Evolutionary conservation across 2,888 invertebrate genomes (phyloP).

Genomic region (Zhengitettix transpicula): DNA sequence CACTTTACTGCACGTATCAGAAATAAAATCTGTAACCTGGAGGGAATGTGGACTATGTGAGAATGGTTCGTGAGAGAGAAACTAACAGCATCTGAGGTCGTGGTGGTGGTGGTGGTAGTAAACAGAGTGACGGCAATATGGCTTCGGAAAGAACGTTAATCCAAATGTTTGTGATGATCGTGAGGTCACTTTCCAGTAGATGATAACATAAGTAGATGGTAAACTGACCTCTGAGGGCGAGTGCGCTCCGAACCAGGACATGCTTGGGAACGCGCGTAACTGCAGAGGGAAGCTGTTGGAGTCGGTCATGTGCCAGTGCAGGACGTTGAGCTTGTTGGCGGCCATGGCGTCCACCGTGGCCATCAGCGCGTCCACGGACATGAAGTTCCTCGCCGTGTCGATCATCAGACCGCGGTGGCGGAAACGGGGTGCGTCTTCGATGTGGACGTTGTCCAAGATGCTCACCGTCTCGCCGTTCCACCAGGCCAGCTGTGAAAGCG

Average conservation of each 20-base stretch:
- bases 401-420: conserved; percentile 32
- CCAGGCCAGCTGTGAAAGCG: conserved; percentile 31
- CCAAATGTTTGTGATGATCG: too few relatives aligned
- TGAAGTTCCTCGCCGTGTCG: conserved; percentile 40
- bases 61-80: too few relatives aligned
- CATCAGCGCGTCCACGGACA: conserved; percentile 24
- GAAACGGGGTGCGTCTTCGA: conserved; percentile 33
- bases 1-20: too few relatives aligned
- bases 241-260: conserved; percentile 24
- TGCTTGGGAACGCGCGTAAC: conserved; percentile 19
- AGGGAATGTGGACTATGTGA: too few relatives aligned
- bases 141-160: too few relatives aligned
- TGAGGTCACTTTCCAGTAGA: too few relatives aligned
- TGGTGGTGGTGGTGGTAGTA: too few relatives aligned
- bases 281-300: conserved; percentile 35
- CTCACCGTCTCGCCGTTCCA: conserved; percentile 37
- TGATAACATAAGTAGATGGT: too few relatives aligned
- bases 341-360: conserved; percentile 31
- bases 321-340: conserved; percentile 31
- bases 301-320: conserved; percentile 30
- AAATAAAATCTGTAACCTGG: too few relatives aligned
- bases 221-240: conserved; percentile 28
- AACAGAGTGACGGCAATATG: too few relatives aligned
- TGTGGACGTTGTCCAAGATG: conserved; percentile 11
- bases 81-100: too few relatives aligned